A percentile compares a stretch with the other conserved stretches of the same genome.
These are phyloP conservation scores for Ischnura elegans DNA, from an alignment of 2,888 invertebrate genomes.

Conservation along the genomic window DNA sequence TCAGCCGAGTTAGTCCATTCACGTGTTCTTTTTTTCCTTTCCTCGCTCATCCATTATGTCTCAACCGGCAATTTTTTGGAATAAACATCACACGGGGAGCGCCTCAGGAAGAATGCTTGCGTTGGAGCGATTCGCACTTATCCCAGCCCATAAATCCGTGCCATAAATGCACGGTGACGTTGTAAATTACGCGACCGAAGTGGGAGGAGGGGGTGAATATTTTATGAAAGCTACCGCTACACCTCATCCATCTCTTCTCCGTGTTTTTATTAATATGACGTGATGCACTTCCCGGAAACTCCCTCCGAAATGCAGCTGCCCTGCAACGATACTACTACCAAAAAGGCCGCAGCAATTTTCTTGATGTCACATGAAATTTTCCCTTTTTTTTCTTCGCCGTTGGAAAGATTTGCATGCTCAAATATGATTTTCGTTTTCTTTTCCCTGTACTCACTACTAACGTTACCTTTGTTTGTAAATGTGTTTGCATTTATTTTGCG, in stretches of 20 bases:
- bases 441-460: too few relatives aligned
- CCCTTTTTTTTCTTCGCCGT: too few relatives aligned
- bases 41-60: conserved; percentile 11
- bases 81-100: background rate
- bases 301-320: too few relatives aligned
- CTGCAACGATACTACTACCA: too few relatives aligned
- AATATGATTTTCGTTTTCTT: too few relatives aligned
- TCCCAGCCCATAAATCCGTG: conserved; percentile 26
- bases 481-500: too few relatives aligned
- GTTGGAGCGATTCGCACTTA: conserved; percentile 19
- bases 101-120: conserved; percentile 5
- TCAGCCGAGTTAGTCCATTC: background rate
- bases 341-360: too few relatives aligned
- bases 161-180: background rate
- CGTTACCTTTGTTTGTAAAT: too few relatives aligned
- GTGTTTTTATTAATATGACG: conserved; percentile 1
- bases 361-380: too few relatives aligned
- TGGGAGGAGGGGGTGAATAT: background rate
- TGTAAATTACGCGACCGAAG: background rate
- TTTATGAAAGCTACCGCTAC: background rate
- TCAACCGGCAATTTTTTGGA: conserved; percentile 26
- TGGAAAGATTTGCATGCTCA: too few relatives aligned
- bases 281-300: background rate
- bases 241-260: background rate
- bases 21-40: background rate